A percentile compares a stretch with the other conserved stretches of the same genome.
Evolutionary conservation across 23 tunicate species (phyloP).

Genomic region (Phallusia fumigata): DNA sequence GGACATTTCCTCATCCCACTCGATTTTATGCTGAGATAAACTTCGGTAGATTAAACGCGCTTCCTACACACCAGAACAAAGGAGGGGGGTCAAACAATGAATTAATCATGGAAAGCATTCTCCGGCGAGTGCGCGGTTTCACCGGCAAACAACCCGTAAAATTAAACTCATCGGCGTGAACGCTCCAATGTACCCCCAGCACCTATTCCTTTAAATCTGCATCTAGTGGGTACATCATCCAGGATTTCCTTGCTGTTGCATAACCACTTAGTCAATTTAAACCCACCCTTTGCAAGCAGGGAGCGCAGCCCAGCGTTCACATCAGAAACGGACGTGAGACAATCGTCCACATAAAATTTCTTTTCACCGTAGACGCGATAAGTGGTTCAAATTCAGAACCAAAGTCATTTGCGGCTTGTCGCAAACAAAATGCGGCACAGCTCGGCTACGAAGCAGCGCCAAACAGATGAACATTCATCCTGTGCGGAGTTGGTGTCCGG

Average conservation of each 20-base stretch:
- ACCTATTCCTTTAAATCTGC: slow-evolving; percentile 17
- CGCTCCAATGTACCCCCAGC: slow-evolving; percentile 31
- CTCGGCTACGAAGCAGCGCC: too few relatives aligned
- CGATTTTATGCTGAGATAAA: not conserved
- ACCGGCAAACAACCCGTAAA: not conserved
- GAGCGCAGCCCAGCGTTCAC: not conserved
- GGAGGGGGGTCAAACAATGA: slow-evolving; percentile 4
- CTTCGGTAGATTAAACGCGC: slow-evolving; percentile 5
- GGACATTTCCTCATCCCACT: too few relatives aligned
- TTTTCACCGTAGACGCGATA: not conserved
- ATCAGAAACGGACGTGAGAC: not conserved
- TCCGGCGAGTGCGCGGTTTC: slow-evolving; percentile 8
- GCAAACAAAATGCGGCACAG: too few relatives aligned
- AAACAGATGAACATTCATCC: too few relatives aligned
- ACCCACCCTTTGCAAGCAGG: not conserved
- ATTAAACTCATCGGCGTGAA: slow-evolving; percentile 1
- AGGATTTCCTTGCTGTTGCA: not conserved
- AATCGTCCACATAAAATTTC: slow-evolving; percentile 20
- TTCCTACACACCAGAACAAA: not conserved
- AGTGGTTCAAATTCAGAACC: too few relatives aligned
- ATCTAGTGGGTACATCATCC: not conserved
- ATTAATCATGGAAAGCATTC: slow-evolving; percentile 1
- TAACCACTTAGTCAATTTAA: slow-evolving; percentile 5
- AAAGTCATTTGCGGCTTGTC: too few relatives aligned
- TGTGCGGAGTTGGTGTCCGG: too few relatives aligned